Percentiles rank a stretch among this genome's conserved stretches.
Evolutionary conservation across 2,113 vertebrate genomes (phyloP).

Genomic region (Sinosuthora webbiana): DNA sequence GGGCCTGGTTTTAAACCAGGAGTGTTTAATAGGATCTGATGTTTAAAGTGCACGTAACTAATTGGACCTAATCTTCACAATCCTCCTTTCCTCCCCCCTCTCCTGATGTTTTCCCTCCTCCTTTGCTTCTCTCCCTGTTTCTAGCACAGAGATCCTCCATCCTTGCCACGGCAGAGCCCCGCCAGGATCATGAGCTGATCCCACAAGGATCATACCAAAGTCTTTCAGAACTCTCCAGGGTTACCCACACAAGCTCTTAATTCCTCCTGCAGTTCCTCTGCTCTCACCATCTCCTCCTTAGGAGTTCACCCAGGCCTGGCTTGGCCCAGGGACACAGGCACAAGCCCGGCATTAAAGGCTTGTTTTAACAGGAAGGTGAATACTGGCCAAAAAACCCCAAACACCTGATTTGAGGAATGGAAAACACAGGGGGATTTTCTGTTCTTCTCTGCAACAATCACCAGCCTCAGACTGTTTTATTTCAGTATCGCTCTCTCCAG

Average conservation of each 20-base stretch:
- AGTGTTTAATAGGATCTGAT: constrained; percentile 46
- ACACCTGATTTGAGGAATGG: neutral
- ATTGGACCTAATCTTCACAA: constrained; percentile 36
- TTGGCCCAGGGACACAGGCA: neutral
- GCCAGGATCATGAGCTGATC: neutral
- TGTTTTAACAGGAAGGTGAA: neutral
- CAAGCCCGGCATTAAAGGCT: neutral
- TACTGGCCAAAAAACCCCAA: rapidly evolving
- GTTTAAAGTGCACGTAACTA: neutral
- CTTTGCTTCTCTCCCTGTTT: neutral
- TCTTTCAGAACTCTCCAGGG: neutral
- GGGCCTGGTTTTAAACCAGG: neutral
- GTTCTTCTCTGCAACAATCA: neutral
- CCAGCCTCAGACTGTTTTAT: neutral
- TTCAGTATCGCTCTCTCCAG: neutral
- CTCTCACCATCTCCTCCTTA: neutral
- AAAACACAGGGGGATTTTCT: rapidly evolving
- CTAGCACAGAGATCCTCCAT: neutral
- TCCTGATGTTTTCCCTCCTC: neutral
- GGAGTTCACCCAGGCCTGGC: neutral
- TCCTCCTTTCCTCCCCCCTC: neutral
- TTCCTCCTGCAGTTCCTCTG: neutral
- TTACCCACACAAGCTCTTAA: neutral
- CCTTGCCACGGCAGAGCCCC: rapidly evolving
- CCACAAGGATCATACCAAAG: neutral